These are phyloP conservation scores for Deilephila elpenor DNA, from an alignment of 2,888 invertebrate species.

Conservation along the genomic window DNA sequence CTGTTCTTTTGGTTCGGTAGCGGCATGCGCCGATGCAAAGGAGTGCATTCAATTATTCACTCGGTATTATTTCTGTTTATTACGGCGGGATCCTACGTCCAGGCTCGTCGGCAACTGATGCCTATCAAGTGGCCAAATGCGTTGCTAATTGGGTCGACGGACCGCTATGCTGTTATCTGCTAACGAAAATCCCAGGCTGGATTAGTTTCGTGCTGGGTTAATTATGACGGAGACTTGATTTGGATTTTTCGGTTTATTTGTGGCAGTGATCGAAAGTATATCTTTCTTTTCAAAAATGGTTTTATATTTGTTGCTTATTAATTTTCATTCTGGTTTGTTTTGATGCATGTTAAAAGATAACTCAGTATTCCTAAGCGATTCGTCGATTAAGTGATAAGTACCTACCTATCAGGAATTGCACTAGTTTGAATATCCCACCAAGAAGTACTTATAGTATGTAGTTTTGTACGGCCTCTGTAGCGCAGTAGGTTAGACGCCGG, in stretches of 20 bases:
- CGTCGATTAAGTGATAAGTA: too few relatives aligned
- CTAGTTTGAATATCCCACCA: too few relatives aligned
- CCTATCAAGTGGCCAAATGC: constrained; percentile 58
- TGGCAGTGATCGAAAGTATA: not conserved
- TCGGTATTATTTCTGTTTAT: constrained; percentile 57
- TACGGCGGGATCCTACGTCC: constrained; percentile 24
- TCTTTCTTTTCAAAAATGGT: not conserved
- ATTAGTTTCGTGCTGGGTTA: not conserved
- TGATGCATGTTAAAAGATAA: too few relatives aligned
- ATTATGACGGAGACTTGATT: constrained; percentile 6
- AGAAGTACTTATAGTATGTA: too few relatives aligned
- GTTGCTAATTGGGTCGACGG: constrained; percentile 53
- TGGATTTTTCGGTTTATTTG: not conserved
- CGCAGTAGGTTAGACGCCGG: too few relatives aligned
- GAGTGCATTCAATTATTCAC: constrained; percentile 69
- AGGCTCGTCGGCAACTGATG: constrained; percentile 48
- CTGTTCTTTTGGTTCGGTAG: constrained; percentile 64
- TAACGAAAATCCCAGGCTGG: not conserved
- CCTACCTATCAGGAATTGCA: too few relatives aligned
- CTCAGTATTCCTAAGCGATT: too few relatives aligned
- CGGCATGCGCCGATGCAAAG: constrained; percentile 64
- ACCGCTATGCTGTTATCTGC: constrained; percentile 10
- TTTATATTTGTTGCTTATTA: not conserved
- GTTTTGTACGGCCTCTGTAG: too few relatives aligned
- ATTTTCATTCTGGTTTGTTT: too few relatives aligned